A percentile compares a stretch with the other conserved stretches of the same genome.
phyloP scores from a whole-genome alignment of 2,113 vertebrate genomes.

The Neotoma lepida region DNA sequence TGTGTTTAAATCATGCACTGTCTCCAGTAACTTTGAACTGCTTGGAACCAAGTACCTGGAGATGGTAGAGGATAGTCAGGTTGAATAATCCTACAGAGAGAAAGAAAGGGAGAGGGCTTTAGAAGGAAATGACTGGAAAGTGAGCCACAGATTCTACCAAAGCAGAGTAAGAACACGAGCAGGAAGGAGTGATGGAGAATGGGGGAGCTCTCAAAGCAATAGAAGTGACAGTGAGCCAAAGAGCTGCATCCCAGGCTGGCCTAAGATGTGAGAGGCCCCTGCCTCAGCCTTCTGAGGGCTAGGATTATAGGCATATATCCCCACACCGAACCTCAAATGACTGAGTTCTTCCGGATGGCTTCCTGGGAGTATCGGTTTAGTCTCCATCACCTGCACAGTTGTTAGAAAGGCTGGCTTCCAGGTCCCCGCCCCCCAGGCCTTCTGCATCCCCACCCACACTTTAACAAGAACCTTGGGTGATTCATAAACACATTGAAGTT shows the following conservation, averaged over 20 bases:
- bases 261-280: not conserved
- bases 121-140: not conserved
- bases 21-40: not conserved
- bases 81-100: not conserved
- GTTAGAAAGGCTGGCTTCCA: not conserved
- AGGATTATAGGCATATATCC: not conserved
- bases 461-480: not conserved
- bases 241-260: not conserved
- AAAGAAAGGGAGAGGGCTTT: not conserved
- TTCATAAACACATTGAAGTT: not conserved
- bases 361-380: not conserved
- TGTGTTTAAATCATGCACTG: not conserved
- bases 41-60: not conserved
- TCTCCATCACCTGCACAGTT: not conserved
- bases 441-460: not conserved
- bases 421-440: not conserved
- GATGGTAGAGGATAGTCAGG: not conserved
- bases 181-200: not conserved
- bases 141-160: not conserved
- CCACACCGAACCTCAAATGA: not conserved
- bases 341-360: not conserved
- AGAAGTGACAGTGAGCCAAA: not conserved
- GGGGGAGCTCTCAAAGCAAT: rapidly evolving
- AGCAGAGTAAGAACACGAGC: not conserved
- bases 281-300: not conserved